Percentiles rank a stretch among this genome's conserved stretches.
Conservation (phyloP, 2,888 invertebrate species). For the Drosophila setosimentum region DNA sequence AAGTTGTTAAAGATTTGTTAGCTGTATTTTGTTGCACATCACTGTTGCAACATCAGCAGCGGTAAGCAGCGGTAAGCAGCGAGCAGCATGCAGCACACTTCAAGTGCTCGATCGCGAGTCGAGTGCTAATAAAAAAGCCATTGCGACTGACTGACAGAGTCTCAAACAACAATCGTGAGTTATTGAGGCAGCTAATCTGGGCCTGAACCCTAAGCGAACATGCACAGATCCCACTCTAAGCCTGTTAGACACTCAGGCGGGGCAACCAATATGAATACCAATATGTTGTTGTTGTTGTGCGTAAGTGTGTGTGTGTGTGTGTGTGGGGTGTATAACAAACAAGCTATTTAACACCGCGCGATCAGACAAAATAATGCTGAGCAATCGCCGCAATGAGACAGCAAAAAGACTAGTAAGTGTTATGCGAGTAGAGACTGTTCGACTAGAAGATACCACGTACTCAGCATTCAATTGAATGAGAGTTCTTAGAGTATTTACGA, state of each 20-base stretch:
- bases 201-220: conserved; percentile 15
- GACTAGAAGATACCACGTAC: conserved; percentile 3
- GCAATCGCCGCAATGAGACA: conserved; percentile 67
- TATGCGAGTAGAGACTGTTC: not conserved
- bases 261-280: conserved; percentile 17
- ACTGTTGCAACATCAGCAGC: conserved; percentile 77
- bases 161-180: conserved; percentile 79
- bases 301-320: conserved; percentile 21
- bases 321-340: conserved; percentile 75
- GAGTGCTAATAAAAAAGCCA: conserved; percentile 77
- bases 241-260: conserved; percentile 77
- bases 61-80: conserved; percentile 12
- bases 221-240: conserved; percentile 38
- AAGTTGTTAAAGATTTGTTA: conserved; percentile 57
- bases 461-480: too few relatives aligned
- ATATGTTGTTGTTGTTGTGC: not conserved
- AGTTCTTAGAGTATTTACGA: not conserved
- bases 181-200: conserved; percentile 75
- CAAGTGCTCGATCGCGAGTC: conserved; percentile 59
- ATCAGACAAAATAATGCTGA: conserved; percentile 65
- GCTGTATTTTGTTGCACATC: conserved; percentile 71
- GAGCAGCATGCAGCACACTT: conserved; percentile 46
- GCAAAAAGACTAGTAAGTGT: conserved; percentile 41
- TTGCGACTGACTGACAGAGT: conserved; percentile 76
- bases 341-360: conserved; percentile 79